Conservation (phyloP, 1,140 invertebrate genomes). For the Brachionus sp. region DNA sequence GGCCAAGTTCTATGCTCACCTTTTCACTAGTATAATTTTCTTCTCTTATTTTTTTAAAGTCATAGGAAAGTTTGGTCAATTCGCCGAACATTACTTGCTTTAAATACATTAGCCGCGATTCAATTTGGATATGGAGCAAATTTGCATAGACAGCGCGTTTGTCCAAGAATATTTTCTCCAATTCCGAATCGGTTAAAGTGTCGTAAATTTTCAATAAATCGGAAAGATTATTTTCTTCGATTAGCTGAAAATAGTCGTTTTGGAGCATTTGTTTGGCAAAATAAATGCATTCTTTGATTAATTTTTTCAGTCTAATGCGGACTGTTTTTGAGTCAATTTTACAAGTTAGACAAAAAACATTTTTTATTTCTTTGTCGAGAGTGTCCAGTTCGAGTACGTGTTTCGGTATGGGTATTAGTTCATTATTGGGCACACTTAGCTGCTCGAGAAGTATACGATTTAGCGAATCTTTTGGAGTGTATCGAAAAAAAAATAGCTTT, state of each 20-base stretch:
- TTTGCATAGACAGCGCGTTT: neutral
- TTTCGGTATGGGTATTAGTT: neutral
- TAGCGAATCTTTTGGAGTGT: conserved; percentile 1
- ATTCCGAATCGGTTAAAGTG: neutral
- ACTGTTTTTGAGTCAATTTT: neutral
- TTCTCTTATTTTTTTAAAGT: neutral
- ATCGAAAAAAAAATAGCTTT: neutral
- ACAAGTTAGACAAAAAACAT: neutral
- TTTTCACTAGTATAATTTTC: neutral
- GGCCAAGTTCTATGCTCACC: neutral
- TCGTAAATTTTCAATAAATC: neutral
- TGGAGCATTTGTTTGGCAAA: neutral
- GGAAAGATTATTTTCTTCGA: neutral
- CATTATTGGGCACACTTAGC: neutral
- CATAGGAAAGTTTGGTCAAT: neutral
- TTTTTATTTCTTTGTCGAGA: conserved; percentile 8
- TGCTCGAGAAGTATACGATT: neutral
- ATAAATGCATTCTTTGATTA: conserved; percentile 2
- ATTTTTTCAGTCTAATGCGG: neutral
- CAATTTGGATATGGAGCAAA: neutral
- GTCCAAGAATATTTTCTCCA: neutral
- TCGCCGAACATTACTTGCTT: neutral
- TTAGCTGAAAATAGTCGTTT: neutral
- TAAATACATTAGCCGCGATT: neutral
- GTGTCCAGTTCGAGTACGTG: neutral